Percentiles rank a stretch among this genome's conserved stretches.
Evolutionary conservation across 2,888 invertebrate genomes (phyloP).

Genomic region (Malachius bipustulatus): DNA sequence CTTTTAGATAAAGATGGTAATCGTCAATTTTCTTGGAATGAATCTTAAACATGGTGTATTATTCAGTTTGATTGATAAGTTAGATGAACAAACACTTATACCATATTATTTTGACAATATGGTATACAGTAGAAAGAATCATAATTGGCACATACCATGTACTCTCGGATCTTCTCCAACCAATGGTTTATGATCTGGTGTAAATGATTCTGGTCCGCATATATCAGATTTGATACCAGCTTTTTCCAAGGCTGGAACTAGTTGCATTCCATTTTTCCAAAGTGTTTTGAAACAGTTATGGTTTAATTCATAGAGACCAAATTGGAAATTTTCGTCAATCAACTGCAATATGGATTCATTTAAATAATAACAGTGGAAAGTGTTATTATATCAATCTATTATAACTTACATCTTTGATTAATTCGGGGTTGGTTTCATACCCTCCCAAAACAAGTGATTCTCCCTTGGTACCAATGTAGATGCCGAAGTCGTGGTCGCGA

Average conservation of each 20-base stretch:
- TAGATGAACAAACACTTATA: no score
- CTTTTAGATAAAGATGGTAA: no score
- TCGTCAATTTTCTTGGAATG: no score
- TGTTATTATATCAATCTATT: background rate
- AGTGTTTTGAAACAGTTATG: conserved; percentile 75
- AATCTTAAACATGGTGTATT: background rate
- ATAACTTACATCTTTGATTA: conserved; percentile 54
- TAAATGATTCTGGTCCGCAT: conserved; percentile 86
- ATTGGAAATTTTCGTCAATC: conserved; percentile 57
- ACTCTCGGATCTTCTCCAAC: conserved; percentile 65
- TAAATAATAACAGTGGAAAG: no score
- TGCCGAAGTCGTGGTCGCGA: conserved; percentile 71
- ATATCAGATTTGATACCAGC: conserved; percentile 76
- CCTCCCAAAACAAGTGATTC: conserved; percentile 76
- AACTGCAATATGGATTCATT: no score
- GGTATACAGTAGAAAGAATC: no score
- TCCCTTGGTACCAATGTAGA: conserved; percentile 76
- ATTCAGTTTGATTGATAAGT: no score
- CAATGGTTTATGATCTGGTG: conserved; percentile 81
- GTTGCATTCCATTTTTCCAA: conserved; percentile 54
- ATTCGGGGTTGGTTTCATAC: conserved; percentile 74
- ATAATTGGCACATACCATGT: conserved; percentile 40
- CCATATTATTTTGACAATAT: no score
- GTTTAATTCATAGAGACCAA: conserved; percentile 76
- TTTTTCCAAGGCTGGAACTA: conserved; percentile 62